A percentile compares a stretch with the other conserved stretches of the same genome.
Conservation (phyloP, 2,113 vertebrate species). For the Malurus elegans region DNA sequence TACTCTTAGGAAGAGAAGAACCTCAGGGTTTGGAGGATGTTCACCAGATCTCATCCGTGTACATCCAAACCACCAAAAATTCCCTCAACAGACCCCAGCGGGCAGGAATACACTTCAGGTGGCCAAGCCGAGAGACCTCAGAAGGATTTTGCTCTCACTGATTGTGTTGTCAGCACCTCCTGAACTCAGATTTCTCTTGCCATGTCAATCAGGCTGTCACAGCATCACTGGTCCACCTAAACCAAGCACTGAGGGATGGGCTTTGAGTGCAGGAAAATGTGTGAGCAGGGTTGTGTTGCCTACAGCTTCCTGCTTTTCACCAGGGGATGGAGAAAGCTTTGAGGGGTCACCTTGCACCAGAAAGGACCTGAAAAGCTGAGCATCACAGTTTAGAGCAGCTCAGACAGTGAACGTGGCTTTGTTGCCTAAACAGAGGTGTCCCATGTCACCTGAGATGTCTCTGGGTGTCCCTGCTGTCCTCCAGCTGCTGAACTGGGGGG, state of each 20-base stretch:
- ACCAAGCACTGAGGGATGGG: neutral
- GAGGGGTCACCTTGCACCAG: neutral
- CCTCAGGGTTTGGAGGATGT: neutral
- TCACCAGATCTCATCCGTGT: neutral
- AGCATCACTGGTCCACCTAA: neutral
- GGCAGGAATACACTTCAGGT: rapidly evolving
- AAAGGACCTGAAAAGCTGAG: neutral
- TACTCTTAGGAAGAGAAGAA: neutral
- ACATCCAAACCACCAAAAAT: rapidly evolving
- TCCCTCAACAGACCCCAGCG: neutral
- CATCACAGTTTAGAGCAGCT: neutral
- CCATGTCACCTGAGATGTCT: neutral
- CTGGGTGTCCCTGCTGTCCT: neutral
- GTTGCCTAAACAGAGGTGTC: neutral
- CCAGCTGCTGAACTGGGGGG: neutral
- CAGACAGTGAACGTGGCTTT: neutral
- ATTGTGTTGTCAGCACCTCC: rapidly evolving
- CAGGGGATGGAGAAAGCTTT: neutral
- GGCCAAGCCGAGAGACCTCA: neutral
- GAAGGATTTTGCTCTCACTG: neutral
- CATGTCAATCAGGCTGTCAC: rapidly evolving
- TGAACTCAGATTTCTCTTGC: neutral
- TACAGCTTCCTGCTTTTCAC: neutral
- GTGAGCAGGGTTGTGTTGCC: neutral
- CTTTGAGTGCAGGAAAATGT: rapidly evolving